phyloP scores from a whole-genome alignment of 2,113 vertebrate genomes.

The Motacilla alba region DNA sequence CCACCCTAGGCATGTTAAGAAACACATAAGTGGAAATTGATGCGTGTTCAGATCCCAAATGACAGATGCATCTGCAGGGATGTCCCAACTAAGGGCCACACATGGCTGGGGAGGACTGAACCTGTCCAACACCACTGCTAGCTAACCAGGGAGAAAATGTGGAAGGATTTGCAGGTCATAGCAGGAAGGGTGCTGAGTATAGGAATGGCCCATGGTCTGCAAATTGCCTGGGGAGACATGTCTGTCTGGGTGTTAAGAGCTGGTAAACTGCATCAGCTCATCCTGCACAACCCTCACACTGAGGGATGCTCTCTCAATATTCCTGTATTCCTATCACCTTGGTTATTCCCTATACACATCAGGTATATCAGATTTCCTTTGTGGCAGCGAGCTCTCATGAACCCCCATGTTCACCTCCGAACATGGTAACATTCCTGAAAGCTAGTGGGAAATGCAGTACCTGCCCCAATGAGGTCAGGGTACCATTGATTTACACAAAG shows the following conservation, averaged over 20 bases:
- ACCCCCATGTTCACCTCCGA: background rate
- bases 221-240: fast-evolving
- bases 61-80: background rate
- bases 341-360: background rate
- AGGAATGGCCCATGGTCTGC: background rate
- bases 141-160: background rate
- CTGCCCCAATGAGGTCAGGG: fast-evolving
- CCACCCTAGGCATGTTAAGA: background rate
- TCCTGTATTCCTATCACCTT: background rate
- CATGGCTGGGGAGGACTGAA: background rate
- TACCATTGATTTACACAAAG: background rate
- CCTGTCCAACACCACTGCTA: background rate
- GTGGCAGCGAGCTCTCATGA: background rate
- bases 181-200: background rate
- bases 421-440: background rate
- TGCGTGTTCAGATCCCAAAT: background rate
- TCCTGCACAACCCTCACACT: background rate
- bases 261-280: background rate
- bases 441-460: background rate
- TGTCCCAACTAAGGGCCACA: background rate
- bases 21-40: background rate
- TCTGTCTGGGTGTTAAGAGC: background rate
- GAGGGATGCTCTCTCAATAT: background rate
- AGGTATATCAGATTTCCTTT: background rate
- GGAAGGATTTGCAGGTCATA: background rate